A percentile compares a stretch with the other conserved stretches of the same genome.
These are phyloP conservation scores for Cheirogaleus major DNA, from an alignment of 2,797 vertebrate species.

Conservation along the genomic window DNA sequence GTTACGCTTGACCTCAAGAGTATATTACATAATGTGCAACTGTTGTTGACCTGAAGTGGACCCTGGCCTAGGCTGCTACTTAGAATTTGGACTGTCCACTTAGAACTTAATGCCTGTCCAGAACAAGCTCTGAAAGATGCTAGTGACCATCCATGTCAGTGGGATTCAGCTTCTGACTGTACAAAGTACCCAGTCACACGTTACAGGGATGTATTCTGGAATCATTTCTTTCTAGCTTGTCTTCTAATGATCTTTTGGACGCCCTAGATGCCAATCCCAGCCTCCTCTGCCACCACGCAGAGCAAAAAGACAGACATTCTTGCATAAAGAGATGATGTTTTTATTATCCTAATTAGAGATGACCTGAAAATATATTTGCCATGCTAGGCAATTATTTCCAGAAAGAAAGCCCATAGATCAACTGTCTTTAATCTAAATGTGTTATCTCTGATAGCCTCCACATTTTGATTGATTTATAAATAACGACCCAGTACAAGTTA, in stretches of 20 bases:
- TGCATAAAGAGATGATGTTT: neutral
- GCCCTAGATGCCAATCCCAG: neutral
- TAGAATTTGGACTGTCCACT: neutral
- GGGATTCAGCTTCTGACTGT: neutral
- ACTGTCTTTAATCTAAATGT: constrained; percentile 45
- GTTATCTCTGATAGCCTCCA: constrained; percentile 57
- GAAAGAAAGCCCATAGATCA: constrained; percentile 39
- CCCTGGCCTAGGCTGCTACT: neutral
- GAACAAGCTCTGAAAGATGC: neutral
- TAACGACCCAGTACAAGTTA: constrained; percentile 52
- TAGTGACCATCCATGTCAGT: neutral
- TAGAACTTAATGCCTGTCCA: neutral
- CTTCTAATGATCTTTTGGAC: constrained; percentile 2
- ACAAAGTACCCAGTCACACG: neutral
- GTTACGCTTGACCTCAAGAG: neutral
- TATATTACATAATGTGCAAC: neutral
- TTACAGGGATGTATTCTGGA: neutral
- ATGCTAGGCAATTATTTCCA: constrained; percentile 53
- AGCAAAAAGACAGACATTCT: constrained; percentile 32
- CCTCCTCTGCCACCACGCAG: neutral
- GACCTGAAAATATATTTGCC: constrained; percentile 61
- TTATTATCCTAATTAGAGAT: constrained; percentile 50
- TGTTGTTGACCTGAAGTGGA: neutral
- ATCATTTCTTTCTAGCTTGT: constrained; percentile 10
- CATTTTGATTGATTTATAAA: constrained; percentile 57